Percentiles rank a stretch among this genome's conserved stretches.
These are phyloP conservation scores for Eristalis pertinax DNA, from an alignment of 2,888 invertebrate species.

Conservation along the genomic window DNA sequence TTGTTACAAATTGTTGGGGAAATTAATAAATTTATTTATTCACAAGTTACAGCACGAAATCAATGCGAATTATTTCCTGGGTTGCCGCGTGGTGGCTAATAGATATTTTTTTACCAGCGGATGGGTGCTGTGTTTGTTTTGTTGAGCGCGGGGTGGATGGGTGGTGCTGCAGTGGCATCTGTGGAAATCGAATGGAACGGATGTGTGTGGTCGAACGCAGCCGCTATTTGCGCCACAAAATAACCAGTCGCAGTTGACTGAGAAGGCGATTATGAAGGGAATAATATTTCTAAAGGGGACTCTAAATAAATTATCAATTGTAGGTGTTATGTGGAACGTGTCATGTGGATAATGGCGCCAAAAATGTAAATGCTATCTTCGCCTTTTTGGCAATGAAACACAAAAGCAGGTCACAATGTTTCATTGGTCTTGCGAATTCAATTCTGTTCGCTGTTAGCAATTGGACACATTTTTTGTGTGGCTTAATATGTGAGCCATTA, in stretches of 20 bases:
- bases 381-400: too few species aligned
- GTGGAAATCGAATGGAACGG: not conserved
- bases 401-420: too few species aligned
- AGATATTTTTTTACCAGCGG: not conserved
- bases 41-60: not conserved
- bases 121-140: not conserved
- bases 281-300: too few species aligned
- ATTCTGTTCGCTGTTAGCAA: too few species aligned
- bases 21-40: not conserved
- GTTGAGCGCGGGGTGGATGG: not conserved
- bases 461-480: too few species aligned
- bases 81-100: not conserved
- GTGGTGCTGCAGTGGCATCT: not conserved
- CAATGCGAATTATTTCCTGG: not conserved
- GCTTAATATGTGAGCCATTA: too few species aligned
- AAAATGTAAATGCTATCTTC: too few species aligned
- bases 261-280: too few species aligned
- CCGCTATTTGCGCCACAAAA: not conserved
- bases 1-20: constrained; percentile 2
- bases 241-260: not conserved
- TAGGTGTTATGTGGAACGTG: too few species aligned
- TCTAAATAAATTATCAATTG: too few species aligned
- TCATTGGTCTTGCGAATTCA: too few species aligned
- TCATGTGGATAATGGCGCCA: too few species aligned
- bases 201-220: not conserved